Conservation (phyloP, 92 coral and sea anemone genomes). For the Chrysogorgia sp. region DNA sequence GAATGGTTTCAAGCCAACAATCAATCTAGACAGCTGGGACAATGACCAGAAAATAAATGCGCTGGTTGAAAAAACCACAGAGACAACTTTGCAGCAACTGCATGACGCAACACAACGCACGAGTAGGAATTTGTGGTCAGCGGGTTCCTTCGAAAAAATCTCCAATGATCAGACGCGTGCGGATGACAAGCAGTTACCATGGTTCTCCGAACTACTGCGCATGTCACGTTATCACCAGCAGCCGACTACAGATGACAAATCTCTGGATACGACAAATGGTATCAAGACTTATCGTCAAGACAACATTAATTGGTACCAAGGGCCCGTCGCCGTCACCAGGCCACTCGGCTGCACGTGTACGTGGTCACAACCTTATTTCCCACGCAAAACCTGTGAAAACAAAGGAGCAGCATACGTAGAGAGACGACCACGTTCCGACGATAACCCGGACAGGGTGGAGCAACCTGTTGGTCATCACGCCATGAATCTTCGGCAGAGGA, state of each 20-base stretch:
- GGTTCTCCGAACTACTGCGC: slow-evolving; percentile 10
- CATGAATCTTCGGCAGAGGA: neutral
- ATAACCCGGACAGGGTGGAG: neutral
- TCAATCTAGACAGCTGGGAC: no score
- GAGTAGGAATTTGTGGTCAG: neutral
- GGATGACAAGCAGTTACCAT: neutral
- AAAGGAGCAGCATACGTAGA: neutral
- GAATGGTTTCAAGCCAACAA: neutral
- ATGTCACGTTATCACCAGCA: slow-evolving; percentile 3
- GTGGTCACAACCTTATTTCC: slow-evolving; percentile 26
- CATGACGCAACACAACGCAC: neutral
- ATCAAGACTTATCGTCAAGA: neutral
- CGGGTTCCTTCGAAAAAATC: neutral
- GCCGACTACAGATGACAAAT: neutral
- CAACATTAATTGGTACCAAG: slow-evolving; percentile 20
- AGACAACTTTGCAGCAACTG: neutral
- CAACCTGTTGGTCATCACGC: neutral
- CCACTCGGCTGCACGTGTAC: slow-evolving; percentile 43
- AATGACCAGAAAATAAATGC: no score
- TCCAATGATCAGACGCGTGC: neutral
- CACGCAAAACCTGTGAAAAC: slow-evolving; percentile 3
- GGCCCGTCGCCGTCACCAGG: slow-evolving; percentile 21
- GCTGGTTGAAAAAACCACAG: no score
- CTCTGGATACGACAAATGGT: slow-evolving; percentile 12
- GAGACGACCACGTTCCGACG: neutral